phyloP scores from a whole-genome alignment of 2,797 vertebrate species.

The Sebastes vulpes region DNA sequence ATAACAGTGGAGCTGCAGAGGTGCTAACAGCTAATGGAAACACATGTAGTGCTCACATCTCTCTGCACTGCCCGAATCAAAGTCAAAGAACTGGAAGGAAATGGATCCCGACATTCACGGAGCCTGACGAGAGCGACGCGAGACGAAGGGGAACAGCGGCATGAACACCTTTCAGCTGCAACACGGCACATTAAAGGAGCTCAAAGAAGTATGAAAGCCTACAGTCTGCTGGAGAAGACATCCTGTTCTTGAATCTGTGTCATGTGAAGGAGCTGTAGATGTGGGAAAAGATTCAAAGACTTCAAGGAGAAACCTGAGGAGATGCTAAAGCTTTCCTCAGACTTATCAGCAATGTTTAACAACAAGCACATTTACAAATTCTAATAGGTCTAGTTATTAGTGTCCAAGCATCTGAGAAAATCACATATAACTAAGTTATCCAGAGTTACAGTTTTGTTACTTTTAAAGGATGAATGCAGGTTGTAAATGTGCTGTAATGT shows the following conservation, averaged over 20 bases:
- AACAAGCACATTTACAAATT: too few relatives aligned
- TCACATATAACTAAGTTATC: background rate
- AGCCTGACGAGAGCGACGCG: background rate
- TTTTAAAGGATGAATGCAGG: background rate
- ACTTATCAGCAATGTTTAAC: background rate
- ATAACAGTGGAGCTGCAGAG: constrained; percentile 42
- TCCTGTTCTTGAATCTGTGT: background rate
- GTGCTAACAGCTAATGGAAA: constrained; percentile 56
- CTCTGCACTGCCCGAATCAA: background rate
- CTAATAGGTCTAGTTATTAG: too few relatives aligned
- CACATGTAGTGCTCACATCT: background rate
- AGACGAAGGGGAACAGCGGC: background rate
- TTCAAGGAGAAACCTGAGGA: background rate
- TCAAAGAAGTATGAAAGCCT: background rate
- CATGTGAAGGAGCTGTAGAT: background rate
- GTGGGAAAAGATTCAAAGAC: background rate
- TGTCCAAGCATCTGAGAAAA: too few relatives aligned
- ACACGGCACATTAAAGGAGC: background rate
- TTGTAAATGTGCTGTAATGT: background rate
- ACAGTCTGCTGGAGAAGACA: background rate
- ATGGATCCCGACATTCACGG: background rate
- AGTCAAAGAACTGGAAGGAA: constrained; percentile 23
- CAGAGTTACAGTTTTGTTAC: background rate
- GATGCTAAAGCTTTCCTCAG: background rate
- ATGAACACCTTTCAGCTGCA: background rate